These are phyloP conservation scores for Fissipunctia ypsillon DNA, from an alignment of 2,888 invertebrate species.

Conservation along the genomic window DNA sequence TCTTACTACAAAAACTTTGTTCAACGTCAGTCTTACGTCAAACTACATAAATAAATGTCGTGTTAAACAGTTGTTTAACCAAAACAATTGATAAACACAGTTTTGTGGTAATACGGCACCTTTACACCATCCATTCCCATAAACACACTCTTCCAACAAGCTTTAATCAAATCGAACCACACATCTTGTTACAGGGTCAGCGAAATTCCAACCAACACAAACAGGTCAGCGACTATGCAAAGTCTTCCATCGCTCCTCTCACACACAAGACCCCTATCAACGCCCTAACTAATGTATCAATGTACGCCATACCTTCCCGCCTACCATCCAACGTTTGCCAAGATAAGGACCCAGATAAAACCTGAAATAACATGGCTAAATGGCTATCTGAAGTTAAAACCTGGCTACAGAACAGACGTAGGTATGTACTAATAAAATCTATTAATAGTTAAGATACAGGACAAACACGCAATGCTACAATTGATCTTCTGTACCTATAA, in stretches of 20 bases:
- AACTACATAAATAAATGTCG: too few relatives aligned
- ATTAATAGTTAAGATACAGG: constrained; percentile 39
- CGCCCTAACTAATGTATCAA: constrained; percentile 39
- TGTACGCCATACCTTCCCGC: constrained; percentile 33
- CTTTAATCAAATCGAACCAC: constrained; percentile 1
- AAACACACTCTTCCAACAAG: background rate
- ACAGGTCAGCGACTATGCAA: background rate
- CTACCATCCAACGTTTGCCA: constrained; percentile 18
- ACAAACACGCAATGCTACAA: constrained; percentile 46
- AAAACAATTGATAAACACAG: too few relatives aligned
- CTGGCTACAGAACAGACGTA: constrained; percentile 5
- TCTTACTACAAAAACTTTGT: too few relatives aligned
- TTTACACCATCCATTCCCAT: background rate
- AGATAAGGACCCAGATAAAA: constrained; percentile 49
- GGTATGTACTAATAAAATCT: constrained; percentile 55
- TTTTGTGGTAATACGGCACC: too few relatives aligned
- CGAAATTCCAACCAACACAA: constrained; percentile 17
- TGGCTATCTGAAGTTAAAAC: constrained; percentile 45
- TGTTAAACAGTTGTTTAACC: too few relatives aligned
- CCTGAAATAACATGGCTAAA: constrained; percentile 39
- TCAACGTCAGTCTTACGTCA: too few relatives aligned
- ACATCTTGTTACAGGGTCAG: constrained; percentile 3
- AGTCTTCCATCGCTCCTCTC: constrained; percentile 20
- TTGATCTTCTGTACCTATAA: too few relatives aligned
- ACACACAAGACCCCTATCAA: constrained; percentile 32